Base-by-base conservation (phyloP, 1,140 invertebrate genomes). In the Piezodorus guildinii region DNA sequence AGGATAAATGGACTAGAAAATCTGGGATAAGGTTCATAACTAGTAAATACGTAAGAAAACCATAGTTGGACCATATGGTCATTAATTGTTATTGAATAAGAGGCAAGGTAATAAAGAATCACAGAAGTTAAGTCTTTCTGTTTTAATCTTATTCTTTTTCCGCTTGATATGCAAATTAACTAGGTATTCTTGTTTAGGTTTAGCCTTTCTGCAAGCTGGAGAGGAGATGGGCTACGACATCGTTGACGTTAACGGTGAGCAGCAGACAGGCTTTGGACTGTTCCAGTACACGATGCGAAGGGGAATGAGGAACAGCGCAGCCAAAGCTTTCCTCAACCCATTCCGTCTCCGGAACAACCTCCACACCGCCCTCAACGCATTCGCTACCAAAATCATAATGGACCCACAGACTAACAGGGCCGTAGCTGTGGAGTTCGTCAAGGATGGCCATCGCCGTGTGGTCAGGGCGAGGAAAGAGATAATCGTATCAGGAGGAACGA, bases 191-290 rank as follows among this genome's bases (percentile, higher is more conserved):
- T 8, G 64, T 67, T 3, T 59, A 72, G 71, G 87, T 0, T 77
- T 82, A n/a, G 84, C 87, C 0, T 89, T 91, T 71, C 76, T 95
- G 0, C 86, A 95, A 78, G 91, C 92, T 0, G 92, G 88, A 43
- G 80, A 88, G 72, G 90, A 96, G 73, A 90, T 94, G 83, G 93
- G 92, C 46, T 91, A 91, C 74, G 86, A 90, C 52, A 83, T 90
- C 9, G 69, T 84, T 0, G 84, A 87, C 72, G 75, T 90, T 58
- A 90, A 92, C 74, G 84, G 91, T 9, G 81, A 83, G 0, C 80
- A 87, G 68, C 88, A 91, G 72, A 90, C 88, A 0, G 89, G 90
- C 6, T 91, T 88, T 69, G 82, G 83, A 0, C 81, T 89, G 63
- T 89, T 83, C 62, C 90, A 93, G 73, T 89, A 81, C 70, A 92